Base-by-base conservation (phyloP, 2,888 invertebrate genomes). In the Drosophila monieri region DNA sequence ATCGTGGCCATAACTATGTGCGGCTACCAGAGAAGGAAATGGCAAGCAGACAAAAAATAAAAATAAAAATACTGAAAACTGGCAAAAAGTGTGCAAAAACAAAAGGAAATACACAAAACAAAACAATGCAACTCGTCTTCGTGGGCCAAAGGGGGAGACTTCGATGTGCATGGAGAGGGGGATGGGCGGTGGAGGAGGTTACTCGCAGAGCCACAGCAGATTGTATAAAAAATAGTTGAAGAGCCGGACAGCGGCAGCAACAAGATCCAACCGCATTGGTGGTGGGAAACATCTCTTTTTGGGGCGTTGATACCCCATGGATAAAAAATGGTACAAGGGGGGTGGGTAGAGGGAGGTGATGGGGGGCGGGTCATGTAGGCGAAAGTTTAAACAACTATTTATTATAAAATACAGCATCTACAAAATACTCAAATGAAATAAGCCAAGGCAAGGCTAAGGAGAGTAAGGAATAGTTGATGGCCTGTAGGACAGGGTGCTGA, bases 1-100 rank as follows among this genome's bases (percentile, higher is more conserved):
- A 72, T 68, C 77, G 88, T 81, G 87, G 79, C 88, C 88, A 85
- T 88, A 85, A 87, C 88, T 85, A 85, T 85, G 88, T 88, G 85
- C 79, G 85, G 88, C 88, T 52, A 65, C 73, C 83, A 21, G 30
- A 32, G 32, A 49, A 54, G 74, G 62, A 74, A 55, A 73, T 58
- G 74, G 69, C 62, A 62, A 70, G 70, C 59, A 74, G 79, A 83
- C 81, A 78, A 75, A 71, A 74, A 23, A 44, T 25, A 44, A 58
- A 43, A 65, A 65, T 59, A 53, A 61, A 52, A 64, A 54, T 54
- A 75, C 75, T 61, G 5, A 74, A 49, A 51, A 47, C n/a, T n/a
- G n/a, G n/a, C n/a, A n/a, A n/a, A n/a, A n/a, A n/a, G n/a, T n/a
- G n/a, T n/a, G n/a, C n/a, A 44, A 35, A 67, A 59, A 49, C 62